Evolutionary conservation across 2,888 invertebrate species (phyloP), one percentile per base, ranked within the genome.

Genomic region (Tolmerus cingulatus): DNA sequence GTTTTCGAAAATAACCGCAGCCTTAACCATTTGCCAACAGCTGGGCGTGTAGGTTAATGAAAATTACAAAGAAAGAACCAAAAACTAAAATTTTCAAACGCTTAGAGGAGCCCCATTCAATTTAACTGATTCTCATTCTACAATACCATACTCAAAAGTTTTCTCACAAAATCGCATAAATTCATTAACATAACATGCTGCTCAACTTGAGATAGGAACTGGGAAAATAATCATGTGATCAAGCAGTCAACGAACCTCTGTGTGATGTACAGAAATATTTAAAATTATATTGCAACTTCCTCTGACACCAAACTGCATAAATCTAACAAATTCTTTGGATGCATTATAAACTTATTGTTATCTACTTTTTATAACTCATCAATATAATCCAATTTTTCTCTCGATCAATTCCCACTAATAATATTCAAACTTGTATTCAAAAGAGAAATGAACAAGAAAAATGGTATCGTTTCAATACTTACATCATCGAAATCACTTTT

Each of bases 401-500:
- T 51, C 7, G 0, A n/a, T 19, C 5, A 51, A 7, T 51, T n/a
- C n/a, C 51, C 51, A 51, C n/a, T 51, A 51, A 51, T 51, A 51
- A 51, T n/a, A 51, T 51, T 51, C n/a, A 51, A 51, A 51, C 2
- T 46, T 46, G 12, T 46, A 14, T 46, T 16, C 51, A 5, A 51
- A 51, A 51, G 51, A 51, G 27, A 74, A 19, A 27, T 74, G 30
- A 74, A 30, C 5, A 30, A 34, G 55, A 57, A 87, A 76, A 34
- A 40, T 74, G 12, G 9, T 85, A 19, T 51, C 16, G 14, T 14
- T 46, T 14, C 43, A 51, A 87, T 90, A 94, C 95, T 95, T 93
- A 96, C 96, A 91, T 96, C 95, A 89, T 94, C 93, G 88, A 95
- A 92, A 90, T 94, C 94, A 91, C 95, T 95, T 89, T 93, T 94